Conservation (phyloP, 1,140 invertebrate species). For the Calliphora vicina region DNA sequence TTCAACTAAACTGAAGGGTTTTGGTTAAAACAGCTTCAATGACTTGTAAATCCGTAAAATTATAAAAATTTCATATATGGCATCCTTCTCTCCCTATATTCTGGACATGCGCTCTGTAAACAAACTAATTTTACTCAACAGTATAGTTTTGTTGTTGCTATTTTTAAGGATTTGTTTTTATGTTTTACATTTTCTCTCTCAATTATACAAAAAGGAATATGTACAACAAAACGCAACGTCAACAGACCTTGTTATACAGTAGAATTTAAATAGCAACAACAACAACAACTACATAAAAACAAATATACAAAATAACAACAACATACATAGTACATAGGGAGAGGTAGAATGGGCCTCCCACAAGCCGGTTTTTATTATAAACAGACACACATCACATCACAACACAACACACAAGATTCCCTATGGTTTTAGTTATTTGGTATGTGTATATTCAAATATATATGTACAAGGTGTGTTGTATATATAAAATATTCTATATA, state of each 20-base stretch:
- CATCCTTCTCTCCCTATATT: slow-evolving; percentile 8
- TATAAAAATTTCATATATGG: background rate
- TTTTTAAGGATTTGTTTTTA: no score
- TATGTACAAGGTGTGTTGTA: background rate
- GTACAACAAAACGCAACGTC: slow-evolving; percentile 13
- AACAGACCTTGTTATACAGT: slow-evolving; percentile 15
- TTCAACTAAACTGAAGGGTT: no score
- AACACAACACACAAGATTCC: background rate
- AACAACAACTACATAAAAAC: background rate
- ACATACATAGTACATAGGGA: background rate
- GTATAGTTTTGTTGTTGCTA: background rate
- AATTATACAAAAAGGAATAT: background rate
- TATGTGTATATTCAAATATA: no score
- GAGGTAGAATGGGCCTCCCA: background rate
- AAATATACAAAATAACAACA: no score
- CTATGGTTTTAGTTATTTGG: background rate
- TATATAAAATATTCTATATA: background rate
- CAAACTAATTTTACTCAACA: background rate
- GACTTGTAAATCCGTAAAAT: no score
- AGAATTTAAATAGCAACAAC: background rate
- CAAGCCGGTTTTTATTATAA: background rate
- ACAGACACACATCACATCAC: background rate
- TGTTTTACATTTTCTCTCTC: background rate
- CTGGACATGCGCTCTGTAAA: background rate
- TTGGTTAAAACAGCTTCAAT: no score